These are phyloP conservation scores for Macrobrachium nipponense DNA, from an alignment of 1,140 invertebrate species.

Conservation along the genomic window DNA sequence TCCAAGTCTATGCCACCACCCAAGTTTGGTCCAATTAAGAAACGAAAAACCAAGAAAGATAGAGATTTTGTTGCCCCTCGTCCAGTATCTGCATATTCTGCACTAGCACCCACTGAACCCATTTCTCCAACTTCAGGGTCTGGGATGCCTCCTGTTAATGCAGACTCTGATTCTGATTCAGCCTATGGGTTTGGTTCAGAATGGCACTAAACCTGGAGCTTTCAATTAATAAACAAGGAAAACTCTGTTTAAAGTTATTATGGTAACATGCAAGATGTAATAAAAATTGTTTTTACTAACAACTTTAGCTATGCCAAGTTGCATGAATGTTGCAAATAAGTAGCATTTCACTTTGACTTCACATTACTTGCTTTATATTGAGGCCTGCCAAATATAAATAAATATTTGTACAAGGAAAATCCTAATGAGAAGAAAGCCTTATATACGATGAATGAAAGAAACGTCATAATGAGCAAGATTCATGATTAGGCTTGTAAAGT, in stretches of 20 bases:
- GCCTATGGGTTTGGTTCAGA: conserved; percentile 83
- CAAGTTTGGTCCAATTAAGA: conserved; percentile 75
- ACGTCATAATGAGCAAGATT: no score
- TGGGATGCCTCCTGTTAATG: conserved; percentile 69
- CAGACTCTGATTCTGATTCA: conserved; percentile 77
- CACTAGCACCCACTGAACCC: conserved; percentile 65
- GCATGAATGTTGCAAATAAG: no score
- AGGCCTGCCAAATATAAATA: no score
- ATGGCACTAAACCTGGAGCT: conserved; percentile 70
- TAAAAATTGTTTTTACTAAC: neutral
- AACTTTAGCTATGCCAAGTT: no score
- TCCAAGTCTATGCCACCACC: conserved; percentile 78
- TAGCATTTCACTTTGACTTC: no score
- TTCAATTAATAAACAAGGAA: no score
- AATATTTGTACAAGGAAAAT: no score
- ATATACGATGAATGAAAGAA: no score
- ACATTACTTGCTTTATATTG: no score
- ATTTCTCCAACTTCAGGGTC: conserved; percentile 63
- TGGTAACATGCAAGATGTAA: neutral
- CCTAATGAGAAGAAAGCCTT: no score
- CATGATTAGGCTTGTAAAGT: no score
- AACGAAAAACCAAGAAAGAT: conserved; percentile 72
- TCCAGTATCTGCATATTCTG: conserved; percentile 68
- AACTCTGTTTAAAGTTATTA: neutral
- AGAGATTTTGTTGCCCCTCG: conserved; percentile 38